Conservation (phyloP, 2,797 vertebrate species). For the Falco concolor region DNA sequence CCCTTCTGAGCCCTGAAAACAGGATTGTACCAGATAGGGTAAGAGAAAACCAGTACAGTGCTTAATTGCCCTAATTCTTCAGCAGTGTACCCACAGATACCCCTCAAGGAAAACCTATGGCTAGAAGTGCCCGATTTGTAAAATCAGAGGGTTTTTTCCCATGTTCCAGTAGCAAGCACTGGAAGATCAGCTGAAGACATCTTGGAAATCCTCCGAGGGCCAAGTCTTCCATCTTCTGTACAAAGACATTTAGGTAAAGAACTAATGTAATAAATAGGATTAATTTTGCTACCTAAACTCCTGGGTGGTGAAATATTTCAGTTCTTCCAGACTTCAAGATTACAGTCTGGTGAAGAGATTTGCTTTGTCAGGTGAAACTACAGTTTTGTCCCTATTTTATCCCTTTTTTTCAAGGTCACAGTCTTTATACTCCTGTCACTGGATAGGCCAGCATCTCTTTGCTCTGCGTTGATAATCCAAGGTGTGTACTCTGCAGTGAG, state of each 20-base stretch:
- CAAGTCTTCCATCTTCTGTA: neutral
- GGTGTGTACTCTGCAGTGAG: neutral
- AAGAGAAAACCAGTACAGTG: neutral
- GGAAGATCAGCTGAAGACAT: neutral
- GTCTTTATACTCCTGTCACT: neutral
- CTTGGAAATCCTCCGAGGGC: neutral
- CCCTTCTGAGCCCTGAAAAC: neutral
- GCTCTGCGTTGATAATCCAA: neutral
- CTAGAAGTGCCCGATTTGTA: neutral
- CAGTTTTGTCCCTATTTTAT: neutral
- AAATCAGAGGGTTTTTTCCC: neutral
- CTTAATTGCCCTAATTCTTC: neutral
- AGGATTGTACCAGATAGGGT: neutral
- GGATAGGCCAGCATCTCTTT: neutral
- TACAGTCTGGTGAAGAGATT: neutral
- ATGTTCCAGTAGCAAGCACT: neutral
- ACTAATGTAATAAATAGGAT: neutral
- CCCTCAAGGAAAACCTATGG: neutral
- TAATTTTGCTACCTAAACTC: neutral
- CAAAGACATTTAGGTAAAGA: neutral
- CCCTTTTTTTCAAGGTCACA: neutral
- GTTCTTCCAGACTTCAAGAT: neutral
- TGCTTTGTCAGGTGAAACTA: neutral
- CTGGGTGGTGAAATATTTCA: neutral
- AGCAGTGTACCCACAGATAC: neutral